Conservation (phyloP, 2,888 invertebrate species). For the Dioctria rufipes region DNA sequence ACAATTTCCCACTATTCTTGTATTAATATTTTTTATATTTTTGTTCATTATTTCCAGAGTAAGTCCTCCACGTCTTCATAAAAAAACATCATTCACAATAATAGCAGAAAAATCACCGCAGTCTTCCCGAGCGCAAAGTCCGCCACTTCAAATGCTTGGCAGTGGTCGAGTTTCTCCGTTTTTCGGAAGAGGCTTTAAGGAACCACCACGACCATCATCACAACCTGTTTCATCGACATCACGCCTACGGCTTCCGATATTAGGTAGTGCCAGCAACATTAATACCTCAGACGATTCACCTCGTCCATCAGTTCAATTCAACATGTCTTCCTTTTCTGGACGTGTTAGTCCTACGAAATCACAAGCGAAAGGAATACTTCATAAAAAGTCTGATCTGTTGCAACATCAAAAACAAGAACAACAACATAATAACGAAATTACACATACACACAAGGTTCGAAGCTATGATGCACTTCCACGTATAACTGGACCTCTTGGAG, state of each 20-base stretch:
- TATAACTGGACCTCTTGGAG: slow-evolving; percentile 66
- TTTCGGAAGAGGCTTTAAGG: slow-evolving; percentile 74
- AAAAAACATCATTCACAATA: slow-evolving; percentile 80
- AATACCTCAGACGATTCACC: slow-evolving; percentile 66
- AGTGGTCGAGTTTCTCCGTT: slow-evolving; percentile 76
- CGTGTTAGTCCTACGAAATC: slow-evolving; percentile 35
- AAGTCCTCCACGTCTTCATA: slow-evolving; percentile 73
- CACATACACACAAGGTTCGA: slow-evolving; percentile 62
- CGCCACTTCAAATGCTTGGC: slow-evolving; percentile 69
- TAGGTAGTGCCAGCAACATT: slow-evolving; percentile 53
- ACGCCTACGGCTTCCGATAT: slow-evolving; percentile 63
- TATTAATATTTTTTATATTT: neutral
- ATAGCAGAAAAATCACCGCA: slow-evolving; percentile 75
- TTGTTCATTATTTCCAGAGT: slow-evolving; percentile 63
- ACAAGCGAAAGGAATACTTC: slow-evolving; percentile 67
- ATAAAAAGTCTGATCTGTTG: slow-evolving; percentile 59
- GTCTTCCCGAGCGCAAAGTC: slow-evolving; percentile 72
- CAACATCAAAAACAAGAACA: neutral
- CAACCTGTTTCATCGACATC: slow-evolving; percentile 61
- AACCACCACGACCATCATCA: slow-evolving; percentile 56
- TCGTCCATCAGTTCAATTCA: slow-evolving; percentile 69
- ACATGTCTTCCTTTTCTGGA: slow-evolving; percentile 64
- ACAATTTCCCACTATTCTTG: neutral
- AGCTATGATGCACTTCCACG: slow-evolving; percentile 67
- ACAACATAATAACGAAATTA: slow-evolving; percentile 45